Evolutionary conservation across 2,797 vertebrate genomes (phyloP).

Genomic region (Thunnus albacares): DNA sequence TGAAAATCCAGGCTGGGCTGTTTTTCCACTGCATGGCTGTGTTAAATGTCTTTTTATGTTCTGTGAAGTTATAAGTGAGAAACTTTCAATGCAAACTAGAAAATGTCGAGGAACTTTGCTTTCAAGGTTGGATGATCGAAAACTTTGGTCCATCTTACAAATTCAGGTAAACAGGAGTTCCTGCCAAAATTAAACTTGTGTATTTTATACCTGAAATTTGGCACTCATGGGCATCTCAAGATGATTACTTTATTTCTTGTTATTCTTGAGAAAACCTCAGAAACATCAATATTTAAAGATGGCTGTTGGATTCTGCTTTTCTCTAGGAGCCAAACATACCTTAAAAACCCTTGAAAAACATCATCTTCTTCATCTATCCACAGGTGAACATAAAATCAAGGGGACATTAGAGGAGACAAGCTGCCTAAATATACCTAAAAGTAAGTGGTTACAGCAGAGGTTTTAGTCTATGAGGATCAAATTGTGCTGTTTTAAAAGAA

Average conservation of each 20-base stretch:
- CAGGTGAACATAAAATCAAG: neutral
- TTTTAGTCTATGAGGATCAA: neutral
- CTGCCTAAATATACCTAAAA: neutral
- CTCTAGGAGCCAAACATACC: neutral
- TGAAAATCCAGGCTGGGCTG: too few species aligned
- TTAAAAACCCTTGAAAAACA: neutral
- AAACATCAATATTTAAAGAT: neutral
- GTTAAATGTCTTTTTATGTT: neutral
- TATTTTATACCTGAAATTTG: neutral
- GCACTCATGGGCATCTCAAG: neutral
- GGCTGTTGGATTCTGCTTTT: neutral
- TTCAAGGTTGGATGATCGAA: neutral
- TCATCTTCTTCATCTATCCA: neutral
- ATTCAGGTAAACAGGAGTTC: neutral
- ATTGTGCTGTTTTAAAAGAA: neutral
- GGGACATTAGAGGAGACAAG: too few species aligned
- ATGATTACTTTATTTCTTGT: neutral
- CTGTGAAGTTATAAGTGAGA: neutral
- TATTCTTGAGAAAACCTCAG: neutral
- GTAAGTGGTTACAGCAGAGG: neutral
- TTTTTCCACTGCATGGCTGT: too few species aligned
- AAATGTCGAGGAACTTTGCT: neutral
- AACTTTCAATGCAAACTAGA: neutral
- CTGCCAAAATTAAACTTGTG: neutral
- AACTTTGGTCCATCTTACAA: neutral